These are phyloP conservation scores for Sciurus carolinensis DNA, from an alignment of 2,797 vertebrate genomes.

Conservation along the genomic window DNA sequence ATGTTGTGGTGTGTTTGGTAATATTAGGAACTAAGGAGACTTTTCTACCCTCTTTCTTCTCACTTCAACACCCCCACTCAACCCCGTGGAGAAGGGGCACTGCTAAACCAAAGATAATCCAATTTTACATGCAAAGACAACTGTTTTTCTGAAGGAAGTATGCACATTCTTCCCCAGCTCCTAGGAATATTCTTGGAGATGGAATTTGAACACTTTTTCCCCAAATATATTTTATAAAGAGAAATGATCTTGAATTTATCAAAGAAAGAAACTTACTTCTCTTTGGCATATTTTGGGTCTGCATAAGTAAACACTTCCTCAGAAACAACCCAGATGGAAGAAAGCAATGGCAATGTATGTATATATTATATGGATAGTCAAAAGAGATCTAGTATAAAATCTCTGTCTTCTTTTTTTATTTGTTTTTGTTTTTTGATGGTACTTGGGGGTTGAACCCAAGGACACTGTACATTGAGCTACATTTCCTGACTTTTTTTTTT, in stretches of 20 bases:
- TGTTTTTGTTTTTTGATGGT: too few relatives aligned
- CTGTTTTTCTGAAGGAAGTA: slow-evolving; percentile 68
- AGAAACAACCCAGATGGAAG: background rate
- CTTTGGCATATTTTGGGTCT: slow-evolving; percentile 54
- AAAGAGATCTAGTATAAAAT: background rate
- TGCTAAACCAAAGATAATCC: slow-evolving; percentile 79
- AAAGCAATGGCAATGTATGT: background rate
- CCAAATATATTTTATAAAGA: slow-evolving; percentile 46
- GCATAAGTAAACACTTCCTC: background rate
- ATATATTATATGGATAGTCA: background rate
- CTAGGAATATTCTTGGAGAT: slow-evolving; percentile 70
- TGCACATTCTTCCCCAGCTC: slow-evolving; percentile 63
- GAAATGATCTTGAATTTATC: slow-evolving; percentile 32
- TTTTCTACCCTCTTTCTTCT: background rate
- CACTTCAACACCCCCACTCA: background rate
- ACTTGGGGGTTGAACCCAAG: background rate
- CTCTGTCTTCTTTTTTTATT: too few relatives aligned
- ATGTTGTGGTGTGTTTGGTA: background rate
- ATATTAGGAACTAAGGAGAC: background rate
- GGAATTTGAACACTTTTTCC: slow-evolving; percentile 44
- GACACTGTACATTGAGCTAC: too few relatives aligned
- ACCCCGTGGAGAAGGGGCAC: slow-evolving; percentile 57
- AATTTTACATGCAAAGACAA: slow-evolving; percentile 72
- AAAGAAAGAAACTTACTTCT: slow-evolving; percentile 63
- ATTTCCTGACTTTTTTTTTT: background rate